Conservation (phyloP, 1,140 invertebrate genomes). For the Zaprionus camerounensis region DNA sequence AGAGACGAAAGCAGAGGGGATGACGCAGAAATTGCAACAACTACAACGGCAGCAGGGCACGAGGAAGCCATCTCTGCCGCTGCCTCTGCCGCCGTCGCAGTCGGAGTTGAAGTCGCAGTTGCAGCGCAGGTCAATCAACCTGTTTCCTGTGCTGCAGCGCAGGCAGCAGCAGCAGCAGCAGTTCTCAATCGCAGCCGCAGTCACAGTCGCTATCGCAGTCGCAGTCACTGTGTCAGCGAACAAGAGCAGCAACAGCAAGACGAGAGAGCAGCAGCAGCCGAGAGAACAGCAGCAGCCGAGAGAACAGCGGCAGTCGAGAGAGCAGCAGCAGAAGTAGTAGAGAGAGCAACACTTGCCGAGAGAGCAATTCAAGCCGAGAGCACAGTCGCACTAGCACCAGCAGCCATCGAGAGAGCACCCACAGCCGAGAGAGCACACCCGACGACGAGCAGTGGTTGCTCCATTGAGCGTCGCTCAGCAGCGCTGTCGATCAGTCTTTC, state of each 20-base stretch:
- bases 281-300: slow-evolving; percentile 18
- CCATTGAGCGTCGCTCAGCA: slow-evolving; percentile 28
- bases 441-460: slow-evolving; percentile 12
- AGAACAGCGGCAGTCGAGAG: slow-evolving; percentile 9
- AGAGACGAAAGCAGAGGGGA: slow-evolving; percentile 8
- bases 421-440: slow-evolving; percentile 5
- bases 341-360: slow-evolving; percentile 8
- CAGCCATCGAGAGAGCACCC: slow-evolving; percentile 20
- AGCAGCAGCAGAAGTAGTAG: slow-evolving; percentile 25
- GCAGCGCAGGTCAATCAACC: slow-evolving; percentile 80
- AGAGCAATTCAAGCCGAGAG: neutral
- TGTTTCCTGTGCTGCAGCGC: slow-evolving; percentile 67
- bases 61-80: slow-evolving; percentile 19
- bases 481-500: slow-evolving; percentile 75
- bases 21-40: slow-evolving; percentile 53
- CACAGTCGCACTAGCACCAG: slow-evolving; percentile 10
- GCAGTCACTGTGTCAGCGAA: slow-evolving; percentile 28
- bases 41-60: slow-evolving; percentile 51
- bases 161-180: slow-evolving; percentile 19
- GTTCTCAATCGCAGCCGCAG: slow-evolving; percentile 29
- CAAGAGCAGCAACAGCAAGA: slow-evolving; percentile 30
- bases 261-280: slow-evolving; percentile 20
- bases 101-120: slow-evolving; percentile 27
- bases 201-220: slow-evolving; percentile 22
- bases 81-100: slow-evolving; percentile 16